These are phyloP conservation scores for Catalaphyllia jardinei DNA, from an alignment of 64 coral and sea anemone genomes.

Conservation along the genomic window DNA sequence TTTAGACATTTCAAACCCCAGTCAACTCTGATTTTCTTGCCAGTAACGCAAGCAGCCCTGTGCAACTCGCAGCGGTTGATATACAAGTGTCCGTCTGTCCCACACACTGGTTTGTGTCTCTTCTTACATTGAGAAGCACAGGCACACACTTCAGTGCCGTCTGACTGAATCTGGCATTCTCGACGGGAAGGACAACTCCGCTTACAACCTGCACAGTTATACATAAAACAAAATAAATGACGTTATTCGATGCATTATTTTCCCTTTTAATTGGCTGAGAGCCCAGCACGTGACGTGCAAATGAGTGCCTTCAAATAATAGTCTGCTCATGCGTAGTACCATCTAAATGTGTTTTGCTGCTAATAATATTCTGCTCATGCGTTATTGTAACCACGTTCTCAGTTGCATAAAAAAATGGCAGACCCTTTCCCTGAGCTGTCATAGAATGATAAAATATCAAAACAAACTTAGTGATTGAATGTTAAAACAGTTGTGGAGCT, in stretches of 20 bases:
- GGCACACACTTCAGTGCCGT: slow-evolving; percentile 36
- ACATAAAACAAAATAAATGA: neutral
- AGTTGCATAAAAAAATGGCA: too few relatives aligned
- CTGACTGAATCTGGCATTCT: slow-evolving; percentile 24
- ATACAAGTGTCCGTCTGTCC: slow-evolving; percentile 55
- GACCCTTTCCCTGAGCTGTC: too few relatives aligned
- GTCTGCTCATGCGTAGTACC: too few relatives aligned
- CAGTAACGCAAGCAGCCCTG: slow-evolving; percentile 47
- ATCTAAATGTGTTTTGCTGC: too few relatives aligned
- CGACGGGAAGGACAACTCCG: slow-evolving; percentile 44
- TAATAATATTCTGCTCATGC: too few relatives aligned
- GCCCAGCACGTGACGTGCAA: too few relatives aligned
- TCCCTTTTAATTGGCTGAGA: neutral
- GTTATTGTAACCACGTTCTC: too few relatives aligned
- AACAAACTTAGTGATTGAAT: too few relatives aligned
- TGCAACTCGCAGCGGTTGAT: slow-evolving; percentile 67
- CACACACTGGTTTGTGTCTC: slow-evolving; percentile 70
- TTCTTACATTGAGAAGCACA: slow-evolving; percentile 50
- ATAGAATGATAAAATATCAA: too few relatives aligned
- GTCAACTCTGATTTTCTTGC: slow-evolving; percentile 58
- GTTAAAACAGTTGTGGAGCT: too few relatives aligned
- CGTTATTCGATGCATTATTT: neutral
- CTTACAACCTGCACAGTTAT: slow-evolving; percentile 28
- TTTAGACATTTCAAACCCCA: slow-evolving; percentile 22
- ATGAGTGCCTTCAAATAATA: too few relatives aligned